Conservation (phyloP, 2,888 invertebrate genomes). For the Drosophila koepferae region DNA sequence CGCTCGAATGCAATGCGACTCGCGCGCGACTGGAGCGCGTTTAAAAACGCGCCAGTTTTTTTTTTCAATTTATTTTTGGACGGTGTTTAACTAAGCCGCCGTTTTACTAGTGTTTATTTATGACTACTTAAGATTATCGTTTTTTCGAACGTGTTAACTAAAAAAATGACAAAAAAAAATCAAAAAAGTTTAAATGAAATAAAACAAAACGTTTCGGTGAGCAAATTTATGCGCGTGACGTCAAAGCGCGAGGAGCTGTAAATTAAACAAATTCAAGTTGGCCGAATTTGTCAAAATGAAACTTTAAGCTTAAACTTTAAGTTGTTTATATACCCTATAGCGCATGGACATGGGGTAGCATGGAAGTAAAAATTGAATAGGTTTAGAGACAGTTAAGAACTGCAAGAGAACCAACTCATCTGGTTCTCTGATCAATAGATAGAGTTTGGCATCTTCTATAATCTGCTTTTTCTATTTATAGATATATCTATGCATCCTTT, state of each 20-base stretch:
- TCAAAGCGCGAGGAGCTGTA: constrained; percentile 62
- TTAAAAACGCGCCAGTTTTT: constrained; percentile 32
- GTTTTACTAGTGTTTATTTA: constrained; percentile 75
- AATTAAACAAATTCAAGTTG: constrained; percentile 67
- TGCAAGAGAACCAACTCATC: background rate
- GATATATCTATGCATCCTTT: background rate
- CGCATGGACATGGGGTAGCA: background rate
- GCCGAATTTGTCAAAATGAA: constrained; percentile 57
- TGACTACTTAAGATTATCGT: constrained; percentile 69
- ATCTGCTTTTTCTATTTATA: background rate
- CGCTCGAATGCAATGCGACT: constrained; percentile 36
- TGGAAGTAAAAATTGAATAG: background rate
- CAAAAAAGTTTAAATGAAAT: constrained; percentile 12
- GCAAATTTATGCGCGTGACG: constrained; percentile 74
- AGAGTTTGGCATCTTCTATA: background rate
- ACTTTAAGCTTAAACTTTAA: constrained; percentile 20
- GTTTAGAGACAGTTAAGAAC: background rate
- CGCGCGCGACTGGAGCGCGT: constrained; percentile 37
- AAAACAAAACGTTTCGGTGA: constrained; percentile 29
- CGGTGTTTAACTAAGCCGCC: constrained; percentile 62
- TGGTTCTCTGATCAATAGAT: background rate
- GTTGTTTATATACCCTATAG: background rate
- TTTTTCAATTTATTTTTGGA: constrained; percentile 33
- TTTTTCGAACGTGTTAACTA: constrained; percentile 68
- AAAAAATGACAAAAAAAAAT: constrained; percentile 34